Conservation (phyloP, 1,140 invertebrate species). For the Stegodyphus dumicola region DNA sequence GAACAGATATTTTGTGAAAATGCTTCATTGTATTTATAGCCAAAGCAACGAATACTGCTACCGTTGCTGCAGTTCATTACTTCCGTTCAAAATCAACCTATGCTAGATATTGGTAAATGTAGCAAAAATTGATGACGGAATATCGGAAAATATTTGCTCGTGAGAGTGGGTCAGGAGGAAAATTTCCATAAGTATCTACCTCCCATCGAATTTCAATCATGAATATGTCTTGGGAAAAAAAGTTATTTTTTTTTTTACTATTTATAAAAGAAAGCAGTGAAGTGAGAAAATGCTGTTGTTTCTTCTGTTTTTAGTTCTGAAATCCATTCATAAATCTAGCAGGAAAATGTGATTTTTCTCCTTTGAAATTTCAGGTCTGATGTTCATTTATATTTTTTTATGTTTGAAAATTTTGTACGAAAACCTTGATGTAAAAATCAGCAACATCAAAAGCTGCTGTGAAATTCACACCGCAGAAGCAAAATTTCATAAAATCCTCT, state of each 20-base stretch:
- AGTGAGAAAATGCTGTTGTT: constrained; percentile 18
- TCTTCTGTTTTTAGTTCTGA: too few relatives aligned
- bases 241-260: constrained; percentile 1
- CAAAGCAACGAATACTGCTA: neutral
- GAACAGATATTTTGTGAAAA: too few relatives aligned
- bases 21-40: too few relatives aligned
- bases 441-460: too few relatives aligned
- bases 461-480: too few relatives aligned
- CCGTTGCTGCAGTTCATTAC: constrained; percentile 18
- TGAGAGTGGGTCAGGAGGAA: constrained; percentile 11
- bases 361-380: too few relatives aligned
- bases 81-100: constrained; percentile 46
- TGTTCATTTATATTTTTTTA: too few relatives aligned
- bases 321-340: too few relatives aligned
- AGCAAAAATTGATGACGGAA: constrained; percentile 58
- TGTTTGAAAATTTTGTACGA: too few relatives aligned
- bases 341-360: too few relatives aligned
- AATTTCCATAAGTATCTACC: constrained; percentile 54
- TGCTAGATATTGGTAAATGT: constrained; percentile 55
- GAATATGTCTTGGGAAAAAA: constrained; percentile 45
- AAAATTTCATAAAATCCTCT: too few relatives aligned
- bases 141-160: constrained; percentile 53
- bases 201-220: constrained; percentile 54
- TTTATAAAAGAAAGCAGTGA: constrained; percentile 15
- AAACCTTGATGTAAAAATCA: too few relatives aligned